A percentile compares a stretch with the other conserved stretches of the same genome.
Evolutionary conservation across 2,797 vertebrate genomes (phyloP).

Genomic region (Choloepus didactylus): DNA sequence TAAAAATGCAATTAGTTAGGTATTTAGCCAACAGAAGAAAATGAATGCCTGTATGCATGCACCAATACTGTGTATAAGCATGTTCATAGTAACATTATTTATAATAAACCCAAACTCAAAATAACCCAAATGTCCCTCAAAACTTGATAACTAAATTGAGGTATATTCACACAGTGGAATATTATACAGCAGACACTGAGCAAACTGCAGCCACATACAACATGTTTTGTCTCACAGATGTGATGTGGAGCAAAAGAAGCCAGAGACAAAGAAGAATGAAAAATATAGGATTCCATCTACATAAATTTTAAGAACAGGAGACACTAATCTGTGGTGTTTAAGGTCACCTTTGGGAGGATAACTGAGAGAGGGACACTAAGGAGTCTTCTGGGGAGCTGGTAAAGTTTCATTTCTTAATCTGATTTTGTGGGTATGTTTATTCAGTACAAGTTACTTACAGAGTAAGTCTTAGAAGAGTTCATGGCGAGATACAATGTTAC

Average conservation of each 20-base stretch:
- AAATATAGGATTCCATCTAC: not conserved
- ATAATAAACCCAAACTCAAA: not conserved
- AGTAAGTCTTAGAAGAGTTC: too few relatives aligned
- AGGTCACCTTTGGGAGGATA: not conserved
- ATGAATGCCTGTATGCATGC: not conserved
- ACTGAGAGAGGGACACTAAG: not conserved
- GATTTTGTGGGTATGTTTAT: not conserved
- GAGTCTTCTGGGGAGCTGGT: not conserved
- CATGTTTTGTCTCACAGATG: not conserved
- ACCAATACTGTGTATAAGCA: not conserved
- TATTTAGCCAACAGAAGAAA: not conserved
- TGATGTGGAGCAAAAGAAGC: not conserved
- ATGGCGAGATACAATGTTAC: too few relatives aligned
- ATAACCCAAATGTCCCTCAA: not conserved
- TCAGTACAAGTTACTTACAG: not conserved
- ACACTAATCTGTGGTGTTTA: not conserved
- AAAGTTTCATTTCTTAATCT: conserved; percentile 33
- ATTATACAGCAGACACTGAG: not conserved
- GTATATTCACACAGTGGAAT: not conserved
- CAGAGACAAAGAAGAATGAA: not conserved
- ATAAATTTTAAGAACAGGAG: not conserved
- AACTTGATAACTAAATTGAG: not conserved
- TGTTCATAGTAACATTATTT: not conserved
- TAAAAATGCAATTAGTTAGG: conserved; percentile 29
- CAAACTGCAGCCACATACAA: not conserved